phyloP scores from a whole-genome alignment of 2,113 vertebrate genomes.

The Vicugna pacos region DNA sequence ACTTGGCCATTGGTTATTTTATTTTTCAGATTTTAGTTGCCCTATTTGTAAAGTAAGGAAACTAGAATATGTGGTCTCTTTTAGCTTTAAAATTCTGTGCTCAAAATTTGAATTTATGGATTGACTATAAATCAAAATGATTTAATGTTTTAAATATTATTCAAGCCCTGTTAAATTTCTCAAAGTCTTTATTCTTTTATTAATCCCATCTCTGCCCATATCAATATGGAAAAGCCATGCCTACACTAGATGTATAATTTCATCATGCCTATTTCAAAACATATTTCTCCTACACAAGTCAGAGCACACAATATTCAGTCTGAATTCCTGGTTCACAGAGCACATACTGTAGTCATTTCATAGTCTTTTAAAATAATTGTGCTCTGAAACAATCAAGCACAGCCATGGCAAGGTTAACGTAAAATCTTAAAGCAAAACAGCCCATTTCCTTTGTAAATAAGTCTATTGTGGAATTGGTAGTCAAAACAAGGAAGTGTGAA shows the following conservation, averaged over 20 bases:
- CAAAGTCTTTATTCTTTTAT: slow-evolving; percentile 8
- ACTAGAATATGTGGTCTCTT: background rate
- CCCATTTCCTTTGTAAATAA: slow-evolving; percentile 1
- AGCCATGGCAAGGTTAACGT: background rate
- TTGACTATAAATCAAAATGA: background rate
- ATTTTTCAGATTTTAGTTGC: background rate
- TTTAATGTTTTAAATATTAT: slow-evolving; percentile 44
- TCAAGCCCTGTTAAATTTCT: background rate
- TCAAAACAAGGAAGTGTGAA: background rate
- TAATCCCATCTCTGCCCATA: background rate
- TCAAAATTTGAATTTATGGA: background rate
- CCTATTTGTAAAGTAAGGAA: background rate
- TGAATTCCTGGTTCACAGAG: background rate
- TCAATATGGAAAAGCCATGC: slow-evolving; percentile 3
- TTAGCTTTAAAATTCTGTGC: slow-evolving; percentile 2
- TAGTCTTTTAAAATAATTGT: background rate
- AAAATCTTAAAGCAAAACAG: background rate
- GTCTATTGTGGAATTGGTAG: background rate
- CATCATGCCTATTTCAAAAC: slow-evolving; percentile 7
- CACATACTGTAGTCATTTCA: background rate
- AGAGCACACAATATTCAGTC: background rate
- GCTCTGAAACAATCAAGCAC: background rate
- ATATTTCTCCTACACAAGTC: background rate
- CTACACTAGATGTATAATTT: background rate
- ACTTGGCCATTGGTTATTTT: background rate